Percentiles rank a stretch among this genome's conserved stretches.
phyloP scores from a whole-genome alignment of 2,797 vertebrate species.

The Danio albolineatus region DNA sequence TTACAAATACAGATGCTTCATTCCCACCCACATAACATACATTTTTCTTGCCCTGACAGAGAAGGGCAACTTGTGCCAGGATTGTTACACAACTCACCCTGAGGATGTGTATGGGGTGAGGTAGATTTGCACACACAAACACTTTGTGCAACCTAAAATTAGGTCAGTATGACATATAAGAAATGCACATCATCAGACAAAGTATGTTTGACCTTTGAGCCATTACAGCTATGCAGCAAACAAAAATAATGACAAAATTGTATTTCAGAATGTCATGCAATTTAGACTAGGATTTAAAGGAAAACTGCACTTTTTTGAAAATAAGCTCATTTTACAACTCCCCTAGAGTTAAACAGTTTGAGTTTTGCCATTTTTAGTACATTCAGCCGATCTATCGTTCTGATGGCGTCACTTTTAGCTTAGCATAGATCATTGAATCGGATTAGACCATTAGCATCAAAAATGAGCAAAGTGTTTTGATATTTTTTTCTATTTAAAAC shows the following conservation, averaged over 20 bases:
- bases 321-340: too few relatives aligned
- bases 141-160: constrained; percentile 21
- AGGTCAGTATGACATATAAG: constrained; percentile 26
- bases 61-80: constrained; percentile 2
- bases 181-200: neutral
- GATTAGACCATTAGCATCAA: too few relatives aligned
- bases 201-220: constrained; percentile 7
- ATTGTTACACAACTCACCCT: constrained; percentile 21
- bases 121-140: neutral
- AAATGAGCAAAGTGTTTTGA: too few relatives aligned
- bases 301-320: too few relatives aligned
- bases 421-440: too few relatives aligned
- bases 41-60: constrained; percentile 4
- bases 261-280: neutral
- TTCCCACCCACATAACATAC: neutral
- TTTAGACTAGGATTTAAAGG: too few relatives aligned
- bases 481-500: too few relatives aligned
- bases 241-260: neutral
- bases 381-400: too few relatives aligned
- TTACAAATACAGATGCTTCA: neutral
- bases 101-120: neutral
- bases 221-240: neutral
- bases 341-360: too few relatives aligned
- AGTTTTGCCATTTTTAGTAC: too few relatives aligned
- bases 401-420: too few relatives aligned